Percentiles rank a stretch among this genome's conserved stretches.
Conservation (phyloP, 2,888 invertebrate species). For the Leuctra nigra region DNA sequence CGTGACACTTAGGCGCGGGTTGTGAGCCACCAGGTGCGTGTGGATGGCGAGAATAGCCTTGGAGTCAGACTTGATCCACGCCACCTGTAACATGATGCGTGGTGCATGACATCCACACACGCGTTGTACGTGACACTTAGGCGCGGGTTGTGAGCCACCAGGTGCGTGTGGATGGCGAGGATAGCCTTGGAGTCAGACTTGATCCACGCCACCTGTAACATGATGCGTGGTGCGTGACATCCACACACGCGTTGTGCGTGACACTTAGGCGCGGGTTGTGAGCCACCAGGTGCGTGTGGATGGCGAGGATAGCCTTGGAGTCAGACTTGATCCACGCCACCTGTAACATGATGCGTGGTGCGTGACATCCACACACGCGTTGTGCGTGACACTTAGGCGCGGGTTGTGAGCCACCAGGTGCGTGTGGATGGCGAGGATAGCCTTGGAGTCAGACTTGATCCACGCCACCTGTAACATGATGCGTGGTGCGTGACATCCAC, state of each 20-base stretch:
- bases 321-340: slow-evolving; percentile 92
- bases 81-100: no score
- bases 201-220: slow-evolving; percentile 92
- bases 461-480: slow-evolving; percentile 92
- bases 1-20: slow-evolving; percentile 77
- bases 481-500: no score
- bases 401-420: slow-evolving; percentile 86
- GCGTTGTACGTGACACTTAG: slow-evolving; percentile 85
- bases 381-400: slow-evolving; percentile 79
- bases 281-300: slow-evolving; percentile 84
- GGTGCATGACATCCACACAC: no score
- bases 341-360: no score
- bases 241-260: slow-evolving; percentile 87
- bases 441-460: slow-evolving; percentile 88
- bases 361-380: no score
- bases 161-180: slow-evolving; percentile 80
- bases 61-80: slow-evolving; percentile 88
- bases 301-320: slow-evolving; percentile 81
- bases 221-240: no score
- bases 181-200: slow-evolving; percentile 87
- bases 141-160: slow-evolving; percentile 81
- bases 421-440: slow-evolving; percentile 81
- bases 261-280: slow-evolving; percentile 79
- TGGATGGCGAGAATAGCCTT: slow-evolving; percentile 85
- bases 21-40: slow-evolving; percentile 83